phyloP scores from a whole-genome alignment of 2,888 invertebrate genomes.

The Nectonema munidae region DNA sequence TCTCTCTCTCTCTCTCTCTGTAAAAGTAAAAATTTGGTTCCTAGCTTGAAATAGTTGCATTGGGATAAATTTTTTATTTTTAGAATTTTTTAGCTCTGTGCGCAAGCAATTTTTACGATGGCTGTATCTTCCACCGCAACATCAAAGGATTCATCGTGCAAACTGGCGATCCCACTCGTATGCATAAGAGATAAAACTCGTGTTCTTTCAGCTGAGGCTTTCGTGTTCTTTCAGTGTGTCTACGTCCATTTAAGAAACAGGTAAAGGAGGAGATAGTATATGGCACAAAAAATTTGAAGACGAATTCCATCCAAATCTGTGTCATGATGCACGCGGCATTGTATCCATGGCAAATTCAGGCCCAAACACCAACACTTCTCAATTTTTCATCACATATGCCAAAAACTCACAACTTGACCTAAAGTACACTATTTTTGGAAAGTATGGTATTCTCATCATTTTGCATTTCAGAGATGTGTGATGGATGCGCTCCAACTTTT shows the following conservation, averaged over 20 bases:
- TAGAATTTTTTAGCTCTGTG: constrained; percentile 75
- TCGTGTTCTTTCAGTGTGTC: neutral
- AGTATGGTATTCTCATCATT: too few species aligned
- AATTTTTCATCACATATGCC: constrained; percentile 78
- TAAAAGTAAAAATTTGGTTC: neutral
- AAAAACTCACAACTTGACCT: constrained; percentile 75
- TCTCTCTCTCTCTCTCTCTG: too few species aligned
- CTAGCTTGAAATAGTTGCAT: neutral
- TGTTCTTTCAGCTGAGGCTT: neutral
- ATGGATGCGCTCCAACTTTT: too few species aligned
- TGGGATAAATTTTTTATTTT: constrained; percentile 16
- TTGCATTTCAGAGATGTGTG: too few species aligned
- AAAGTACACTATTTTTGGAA: constrained; percentile 83
- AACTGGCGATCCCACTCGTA: constrained; percentile 38
- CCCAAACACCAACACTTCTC: constrained; percentile 79
- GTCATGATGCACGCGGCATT: constrained; percentile 55
- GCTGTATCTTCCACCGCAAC: constrained; percentile 39
- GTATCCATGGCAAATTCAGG: constrained; percentile 96
- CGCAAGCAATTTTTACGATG: constrained; percentile 62
- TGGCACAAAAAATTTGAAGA: constrained; percentile 89
- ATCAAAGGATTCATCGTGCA: constrained; percentile 47
- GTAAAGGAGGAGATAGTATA: constrained; percentile 80
- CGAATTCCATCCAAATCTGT: constrained; percentile 68
- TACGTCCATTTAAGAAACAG: constrained; percentile 34
- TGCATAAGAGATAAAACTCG: neutral